Percentiles rank a stretch among this genome's conserved stretches.
Conservation (phyloP, 2,888 invertebrate genomes). For the Ochlodes sylvanus region DNA sequence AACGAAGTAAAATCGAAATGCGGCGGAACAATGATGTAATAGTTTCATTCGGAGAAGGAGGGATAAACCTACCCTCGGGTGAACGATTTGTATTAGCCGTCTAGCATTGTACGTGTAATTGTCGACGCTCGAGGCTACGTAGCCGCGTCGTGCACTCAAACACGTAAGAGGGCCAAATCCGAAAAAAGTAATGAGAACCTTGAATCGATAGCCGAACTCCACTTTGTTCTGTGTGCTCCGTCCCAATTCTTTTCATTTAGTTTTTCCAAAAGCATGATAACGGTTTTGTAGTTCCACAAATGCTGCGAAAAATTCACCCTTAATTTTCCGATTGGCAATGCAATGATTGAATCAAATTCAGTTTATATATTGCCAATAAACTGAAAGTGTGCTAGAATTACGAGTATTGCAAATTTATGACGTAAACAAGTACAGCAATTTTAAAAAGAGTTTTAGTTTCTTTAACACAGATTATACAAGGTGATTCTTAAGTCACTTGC, state of each 20-base stretch:
- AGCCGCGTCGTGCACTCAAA: slow-evolving; percentile 67
- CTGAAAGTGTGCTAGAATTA: slow-evolving; percentile 1
- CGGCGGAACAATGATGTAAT: slow-evolving; percentile 68
- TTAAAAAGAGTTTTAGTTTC: no score
- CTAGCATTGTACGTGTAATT: slow-evolving; percentile 81
- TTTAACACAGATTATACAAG: no score
- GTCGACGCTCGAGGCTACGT: slow-evolving; percentile 72
- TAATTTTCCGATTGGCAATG: slow-evolving; percentile 17
- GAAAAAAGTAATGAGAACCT: slow-evolving; percentile 63
- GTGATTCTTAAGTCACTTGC: no score
- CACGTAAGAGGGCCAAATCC: slow-evolving; percentile 67
- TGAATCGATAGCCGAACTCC: slow-evolving; percentile 55
- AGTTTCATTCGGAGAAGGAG: slow-evolving; percentile 64
- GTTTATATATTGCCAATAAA: slow-evolving; percentile 12
- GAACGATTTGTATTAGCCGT: slow-evolving; percentile 83
- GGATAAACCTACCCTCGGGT: slow-evolving; percentile 79
- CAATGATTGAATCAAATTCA: slow-evolving; percentile 3
- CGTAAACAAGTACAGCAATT: no score
- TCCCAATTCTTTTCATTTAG: slow-evolving; percentile 30
- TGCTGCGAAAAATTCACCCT: slow-evolving; percentile 20
- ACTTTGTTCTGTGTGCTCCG: slow-evolving; percentile 33
- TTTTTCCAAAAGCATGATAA: slow-evolving; percentile 34
- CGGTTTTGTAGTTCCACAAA: slow-evolving; percentile 24
- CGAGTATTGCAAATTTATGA: slow-evolving; percentile 21
- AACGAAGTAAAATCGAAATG: slow-evolving; percentile 56